Percentiles rank a stretch among this genome's conserved stretches.
Conservation (phyloP, 2,113 vertebrate genomes). For the Labeo rohita region DNA sequence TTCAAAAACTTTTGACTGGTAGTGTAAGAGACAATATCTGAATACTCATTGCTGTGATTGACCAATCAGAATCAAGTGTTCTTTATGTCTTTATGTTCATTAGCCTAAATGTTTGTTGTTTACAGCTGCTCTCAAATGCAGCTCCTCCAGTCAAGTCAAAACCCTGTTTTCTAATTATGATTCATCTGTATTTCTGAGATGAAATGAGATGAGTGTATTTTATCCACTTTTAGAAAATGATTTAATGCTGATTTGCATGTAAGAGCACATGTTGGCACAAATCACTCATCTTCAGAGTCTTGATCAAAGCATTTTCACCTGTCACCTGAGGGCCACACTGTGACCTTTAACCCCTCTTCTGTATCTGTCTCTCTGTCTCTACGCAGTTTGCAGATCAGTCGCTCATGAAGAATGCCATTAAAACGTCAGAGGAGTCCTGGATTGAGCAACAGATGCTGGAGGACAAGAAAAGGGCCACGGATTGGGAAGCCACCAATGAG, state of each 20-base stretch:
- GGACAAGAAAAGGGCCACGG: constrained; percentile 93
- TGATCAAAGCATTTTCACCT: neutral
- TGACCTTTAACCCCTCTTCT: neutral
- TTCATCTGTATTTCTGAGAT: neutral
- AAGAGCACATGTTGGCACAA: neutral
- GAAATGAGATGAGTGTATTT: neutral
- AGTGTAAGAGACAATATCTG: no score
- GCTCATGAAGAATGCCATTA: constrained; percentile 95
- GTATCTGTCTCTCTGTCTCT: neutral
- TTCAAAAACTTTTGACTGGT: no score
- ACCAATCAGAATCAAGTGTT: no score
- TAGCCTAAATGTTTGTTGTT: neutral
- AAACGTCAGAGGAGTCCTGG: constrained; percentile 96
- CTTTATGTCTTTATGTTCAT: no score
- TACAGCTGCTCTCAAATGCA: neutral
- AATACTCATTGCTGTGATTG: no score
- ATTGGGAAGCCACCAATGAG: constrained; percentile 98
- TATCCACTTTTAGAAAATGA: neutral
- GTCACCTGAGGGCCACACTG: neutral
- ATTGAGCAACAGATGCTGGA: constrained; percentile 98
- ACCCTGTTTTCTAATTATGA: neutral
- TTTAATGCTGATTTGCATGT: neutral
- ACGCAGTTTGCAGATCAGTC: constrained; percentile 88
- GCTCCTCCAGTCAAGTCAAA: neutral
- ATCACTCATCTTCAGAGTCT: neutral